Conservation (phyloP, 2,888 invertebrate species). For the Ennomos quercinarius region DNA sequence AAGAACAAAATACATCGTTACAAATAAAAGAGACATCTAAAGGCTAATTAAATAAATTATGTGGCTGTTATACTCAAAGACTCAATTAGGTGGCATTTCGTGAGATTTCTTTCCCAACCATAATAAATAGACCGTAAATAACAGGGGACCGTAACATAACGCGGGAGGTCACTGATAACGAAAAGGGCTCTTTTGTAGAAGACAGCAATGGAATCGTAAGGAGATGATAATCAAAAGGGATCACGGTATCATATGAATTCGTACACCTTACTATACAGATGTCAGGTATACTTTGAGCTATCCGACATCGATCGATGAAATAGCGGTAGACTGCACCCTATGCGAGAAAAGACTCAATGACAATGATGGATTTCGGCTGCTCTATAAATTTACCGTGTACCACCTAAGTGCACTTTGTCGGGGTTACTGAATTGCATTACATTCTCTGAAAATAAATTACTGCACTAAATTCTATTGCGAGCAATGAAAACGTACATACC, state of each 20-base stretch:
- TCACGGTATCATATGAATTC: conserved; percentile 43
- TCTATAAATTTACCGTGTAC: conserved; percentile 35
- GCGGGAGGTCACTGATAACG: conserved; percentile 45
- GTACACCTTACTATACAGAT: conserved; percentile 23
- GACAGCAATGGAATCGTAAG: conserved; percentile 48
- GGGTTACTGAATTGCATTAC: conserved; percentile 39
- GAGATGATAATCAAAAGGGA: conserved; percentile 50
- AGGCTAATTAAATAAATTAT: conserved; percentile 8
- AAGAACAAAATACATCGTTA: too few species aligned
- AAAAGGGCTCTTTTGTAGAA: conserved; percentile 47
- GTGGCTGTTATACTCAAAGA: not conserved
- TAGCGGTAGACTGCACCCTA: not conserved
- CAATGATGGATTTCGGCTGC: conserved; percentile 44
- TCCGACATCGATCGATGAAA: not conserved
- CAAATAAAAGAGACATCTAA: not conserved
- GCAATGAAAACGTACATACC: conserved; percentile 10
- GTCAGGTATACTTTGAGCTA: conserved; percentile 1
- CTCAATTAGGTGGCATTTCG: conserved; percentile 21
- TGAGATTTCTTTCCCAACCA: conserved; percentile 32
- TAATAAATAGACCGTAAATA: conserved; percentile 42
- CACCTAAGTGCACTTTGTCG: conserved; percentile 38
- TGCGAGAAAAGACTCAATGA: conserved; percentile 10
- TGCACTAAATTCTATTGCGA: conserved; percentile 28
- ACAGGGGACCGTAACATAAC: conserved; percentile 40
- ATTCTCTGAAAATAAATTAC: conserved; percentile 33